Conservation (phyloP, 1,140 invertebrate genomes). For the Zaprionus nigranus region DNA sequence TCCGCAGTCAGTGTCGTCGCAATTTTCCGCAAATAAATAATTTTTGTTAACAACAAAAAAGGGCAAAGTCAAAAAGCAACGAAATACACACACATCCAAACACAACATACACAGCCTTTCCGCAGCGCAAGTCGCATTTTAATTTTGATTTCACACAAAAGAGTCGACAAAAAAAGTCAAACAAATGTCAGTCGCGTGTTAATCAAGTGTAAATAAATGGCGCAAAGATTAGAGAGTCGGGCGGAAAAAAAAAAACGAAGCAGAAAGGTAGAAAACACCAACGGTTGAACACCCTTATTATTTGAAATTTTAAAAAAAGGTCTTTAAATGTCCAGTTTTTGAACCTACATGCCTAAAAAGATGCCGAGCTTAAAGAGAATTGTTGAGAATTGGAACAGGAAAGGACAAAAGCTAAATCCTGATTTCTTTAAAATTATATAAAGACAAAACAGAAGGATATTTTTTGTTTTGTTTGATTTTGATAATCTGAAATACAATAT, state of each 20-base stretch:
- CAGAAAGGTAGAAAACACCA: background rate
- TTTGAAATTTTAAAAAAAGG: too few relatives aligned
- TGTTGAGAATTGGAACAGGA: too few relatives aligned
- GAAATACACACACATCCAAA: conserved; percentile 23
- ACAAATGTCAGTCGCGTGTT: conserved; percentile 84
- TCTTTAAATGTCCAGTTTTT: too few relatives aligned
- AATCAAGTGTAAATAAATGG: conserved; percentile 85
- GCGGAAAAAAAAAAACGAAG: conserved; percentile 7
- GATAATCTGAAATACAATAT: too few relatives aligned
- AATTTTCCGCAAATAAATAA: conserved; percentile 82
- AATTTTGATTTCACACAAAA: conserved; percentile 73
- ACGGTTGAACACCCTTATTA: background rate
- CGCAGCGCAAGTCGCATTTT: conserved; percentile 58
- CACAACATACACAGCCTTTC: conserved; percentile 21
- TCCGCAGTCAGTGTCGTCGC: conserved; percentile 44
- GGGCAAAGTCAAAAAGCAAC: conserved; percentile 55
- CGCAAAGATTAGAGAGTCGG: conserved; percentile 83
- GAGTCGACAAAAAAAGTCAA: conserved; percentile 69
- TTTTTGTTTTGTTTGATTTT: too few relatives aligned
- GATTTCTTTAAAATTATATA: too few relatives aligned
- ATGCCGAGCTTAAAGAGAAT: too few relatives aligned
- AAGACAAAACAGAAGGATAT: too few relatives aligned
- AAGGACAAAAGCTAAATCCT: too few relatives aligned
- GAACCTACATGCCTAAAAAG: too few relatives aligned
- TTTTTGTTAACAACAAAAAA: conserved; percentile 68